Evolutionary conservation across 1,140 invertebrate species (phyloP).

Genomic region (Lasioglossum baleicum): DNA sequence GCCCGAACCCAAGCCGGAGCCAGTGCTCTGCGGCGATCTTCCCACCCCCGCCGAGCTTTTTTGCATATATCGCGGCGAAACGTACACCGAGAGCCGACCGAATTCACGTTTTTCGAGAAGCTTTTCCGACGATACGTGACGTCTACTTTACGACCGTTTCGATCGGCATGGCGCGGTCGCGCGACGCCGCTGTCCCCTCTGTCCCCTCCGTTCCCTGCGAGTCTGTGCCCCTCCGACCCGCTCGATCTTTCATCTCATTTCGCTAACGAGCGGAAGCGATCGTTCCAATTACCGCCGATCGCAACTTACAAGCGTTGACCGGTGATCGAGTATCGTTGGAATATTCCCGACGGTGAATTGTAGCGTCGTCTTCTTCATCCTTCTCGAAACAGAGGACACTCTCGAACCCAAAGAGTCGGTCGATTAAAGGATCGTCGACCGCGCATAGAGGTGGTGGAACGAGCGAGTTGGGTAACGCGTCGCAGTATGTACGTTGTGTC

Average conservation of each 20-base stretch:
- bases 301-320: slow-evolving; percentile 24
- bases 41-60: slow-evolving; percentile 59
- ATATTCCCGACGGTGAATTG: too few species aligned
- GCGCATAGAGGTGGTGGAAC: not conserved
- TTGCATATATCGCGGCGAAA: slow-evolving; percentile 59
- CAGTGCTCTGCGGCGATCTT: slow-evolving; percentile 58
- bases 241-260: not conserved
- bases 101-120: slow-evolving; percentile 61
- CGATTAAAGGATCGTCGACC: not conserved
- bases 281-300: slow-evolving; percentile 46
- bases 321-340: too few species aligned
- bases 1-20: slow-evolving; percentile 56
- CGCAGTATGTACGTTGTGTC: too few species aligned
- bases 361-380: too few species aligned
- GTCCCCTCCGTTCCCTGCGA: not conserved
- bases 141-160: slow-evolving; percentile 63
- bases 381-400: too few species aligned
- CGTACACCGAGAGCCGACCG: slow-evolving; percentile 50
- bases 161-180: slow-evolving; percentile 47
- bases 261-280: slow-evolving; percentile 44
- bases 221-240: not conserved
- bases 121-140: slow-evolving; percentile 61
- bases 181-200: slow-evolving; percentile 7
- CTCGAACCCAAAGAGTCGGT: not conserved
- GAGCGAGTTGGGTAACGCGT: too few species aligned